Evolutionary conservation across 2,113 vertebrate species (phyloP), one percentile per base, ranked within the genome.

Genomic region (Micronycteris hirsuta): DNA sequence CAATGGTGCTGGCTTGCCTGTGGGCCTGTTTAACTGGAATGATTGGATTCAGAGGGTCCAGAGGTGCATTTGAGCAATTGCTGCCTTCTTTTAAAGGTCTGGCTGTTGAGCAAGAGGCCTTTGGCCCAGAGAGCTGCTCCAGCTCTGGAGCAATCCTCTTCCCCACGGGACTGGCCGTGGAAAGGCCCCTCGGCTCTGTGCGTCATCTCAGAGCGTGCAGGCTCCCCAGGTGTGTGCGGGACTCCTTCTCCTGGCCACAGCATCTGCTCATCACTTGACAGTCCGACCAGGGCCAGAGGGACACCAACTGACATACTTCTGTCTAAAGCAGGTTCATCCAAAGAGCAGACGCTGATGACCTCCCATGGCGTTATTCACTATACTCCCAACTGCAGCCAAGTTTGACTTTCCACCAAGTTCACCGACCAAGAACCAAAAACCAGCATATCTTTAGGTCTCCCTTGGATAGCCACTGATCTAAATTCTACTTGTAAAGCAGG

Each of bases 51-150:
- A 38, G 71, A 77, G 65, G 91, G 88, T 88, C 91, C 91, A 81
- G 91, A 84, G 94, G 54, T 70, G 81, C 85, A 3, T 89, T 85
- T 96, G 81, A 96, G 92, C 93, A 97, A 96, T 28, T 26, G 2
- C 15, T 52, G 15, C 43, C 95, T 88, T 93, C 89, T 38, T 82
- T 90, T 65, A 68, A 93, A 95, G 94, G 81, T 56, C 94, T 81
- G 8, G 1, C 41, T 33, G 28, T 91, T 97, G 89, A 95, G 95
- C 88, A 97, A 73, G 47, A 20, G 71, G 54, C 78, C 96, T 93
- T 93, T 70, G 54, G 47, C 95, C 92, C 16, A 52, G 36, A 93
- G 80, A 76, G 41, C 84, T 36, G 28, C 84, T 95, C 76, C 52
- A 52, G 63, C 45, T 63, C 93, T 96, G 95, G 89, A 85, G 87